Conservation (phyloP, 1,140 invertebrate species). For the Papilio machaon region DNA sequence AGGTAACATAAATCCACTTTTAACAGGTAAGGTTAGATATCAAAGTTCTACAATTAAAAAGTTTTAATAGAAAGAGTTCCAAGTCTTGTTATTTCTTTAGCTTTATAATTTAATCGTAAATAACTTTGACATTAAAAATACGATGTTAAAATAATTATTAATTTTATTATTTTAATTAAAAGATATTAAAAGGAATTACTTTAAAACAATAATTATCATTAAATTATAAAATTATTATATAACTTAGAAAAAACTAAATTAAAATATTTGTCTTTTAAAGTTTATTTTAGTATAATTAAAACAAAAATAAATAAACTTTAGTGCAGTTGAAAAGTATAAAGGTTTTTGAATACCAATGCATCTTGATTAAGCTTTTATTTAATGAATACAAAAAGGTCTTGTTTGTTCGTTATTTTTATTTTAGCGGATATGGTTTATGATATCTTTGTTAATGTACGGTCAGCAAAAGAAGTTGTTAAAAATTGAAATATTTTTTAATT, state of each 20-base stretch:
- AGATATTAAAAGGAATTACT: no score
- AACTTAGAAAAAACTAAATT: no score
- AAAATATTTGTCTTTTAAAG: no score
- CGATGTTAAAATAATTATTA: not conserved
- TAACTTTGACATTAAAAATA: constrained; percentile 2
- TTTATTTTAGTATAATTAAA: no score
- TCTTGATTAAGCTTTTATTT: constrained; percentile 30
- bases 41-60: constrained; percentile 36
- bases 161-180: no score
- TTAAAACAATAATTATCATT: no score
- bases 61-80: constrained; percentile 38
- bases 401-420: constrained; percentile 60
- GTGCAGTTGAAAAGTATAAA: constrained; percentile 9
- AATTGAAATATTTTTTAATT: no score
- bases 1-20: not conserved
- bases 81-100: constrained; percentile 33
- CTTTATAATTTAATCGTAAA: not conserved
- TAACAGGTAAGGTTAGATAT: constrained; percentile 25
- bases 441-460: constrained; percentile 61
- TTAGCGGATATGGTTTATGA: constrained; percentile 61
- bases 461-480: constrained; percentile 40
- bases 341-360: constrained; percentile 11
- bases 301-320: no score
- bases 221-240: no score
- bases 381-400: constrained; percentile 41